These are phyloP conservation scores for Holothuria glaberrima DNA, from an alignment of 35 echinoderm and acorn worm species.

Conservation along the genomic window DNA sequence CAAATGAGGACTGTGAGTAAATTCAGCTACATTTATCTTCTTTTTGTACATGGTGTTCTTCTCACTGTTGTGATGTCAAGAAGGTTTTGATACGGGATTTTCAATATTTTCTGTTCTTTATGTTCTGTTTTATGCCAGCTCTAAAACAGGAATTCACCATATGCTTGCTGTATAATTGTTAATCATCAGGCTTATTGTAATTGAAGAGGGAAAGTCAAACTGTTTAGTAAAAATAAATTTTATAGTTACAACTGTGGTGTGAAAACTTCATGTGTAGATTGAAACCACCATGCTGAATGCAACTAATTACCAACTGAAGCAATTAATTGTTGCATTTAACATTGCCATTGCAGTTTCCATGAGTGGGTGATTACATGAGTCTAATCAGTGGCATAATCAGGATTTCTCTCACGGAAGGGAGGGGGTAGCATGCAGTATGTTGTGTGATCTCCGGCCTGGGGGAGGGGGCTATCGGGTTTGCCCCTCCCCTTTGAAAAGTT, in stretches of 20 bases:
- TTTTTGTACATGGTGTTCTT: constrained; percentile 16
- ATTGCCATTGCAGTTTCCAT: constrained; percentile 10
- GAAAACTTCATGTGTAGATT: background rate
- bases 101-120: constrained; percentile 13
- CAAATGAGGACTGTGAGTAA: constrained; percentile 33
- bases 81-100: constrained; percentile 1
- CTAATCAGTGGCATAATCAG: constrained; percentile 19
- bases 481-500: constrained; percentile 12
- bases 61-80: constrained; percentile 16
- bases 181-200: constrained; percentile 10
- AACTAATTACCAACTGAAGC: background rate
- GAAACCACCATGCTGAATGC: constrained; percentile 14
- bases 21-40: background rate
- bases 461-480: background rate
- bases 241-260: background rate
- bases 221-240: constrained; percentile 9
- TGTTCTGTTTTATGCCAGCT: constrained; percentile 9
- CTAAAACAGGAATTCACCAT: constrained; percentile 29
- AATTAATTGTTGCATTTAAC: constrained; percentile 9
- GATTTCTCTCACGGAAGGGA: background rate
- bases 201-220: constrained; percentile 17
- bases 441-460: background rate
- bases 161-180: background rate
- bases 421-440: constrained; percentile 14
- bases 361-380: constrained; percentile 17